Conservation (phyloP, 2,797 vertebrate genomes). For the Halcyon badia region DNA sequence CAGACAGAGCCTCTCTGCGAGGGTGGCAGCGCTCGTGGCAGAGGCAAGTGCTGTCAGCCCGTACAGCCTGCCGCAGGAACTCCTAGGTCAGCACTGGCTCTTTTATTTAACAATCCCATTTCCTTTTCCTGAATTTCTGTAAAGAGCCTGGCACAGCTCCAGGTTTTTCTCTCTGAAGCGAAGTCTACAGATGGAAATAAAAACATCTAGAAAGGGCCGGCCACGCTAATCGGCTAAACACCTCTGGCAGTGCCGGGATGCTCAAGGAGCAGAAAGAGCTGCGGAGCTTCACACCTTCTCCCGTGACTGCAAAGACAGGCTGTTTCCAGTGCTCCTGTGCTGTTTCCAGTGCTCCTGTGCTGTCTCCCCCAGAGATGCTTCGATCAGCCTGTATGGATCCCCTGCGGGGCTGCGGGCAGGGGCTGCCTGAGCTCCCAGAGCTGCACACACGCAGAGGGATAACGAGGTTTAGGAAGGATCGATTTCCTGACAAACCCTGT, state of each 20-base stretch:
- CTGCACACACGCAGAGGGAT: background rate
- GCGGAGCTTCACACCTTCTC: conserved; percentile 18
- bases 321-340: background rate
- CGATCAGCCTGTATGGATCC: accelerated
- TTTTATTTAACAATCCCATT: conserved; percentile 54
- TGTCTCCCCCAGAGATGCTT: background rate
- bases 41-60: accelerated
- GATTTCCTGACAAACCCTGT: background rate
- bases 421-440: background rate
- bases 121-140: conserved; percentile 62
- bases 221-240: background rate
- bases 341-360: background rate
- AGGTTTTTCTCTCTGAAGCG: background rate
- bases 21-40: accelerated
- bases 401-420: background rate
- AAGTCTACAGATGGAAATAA: conserved; percentile 8
- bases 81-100: background rate
- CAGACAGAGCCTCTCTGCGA: background rate
- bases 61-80: background rate
- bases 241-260: background rate
- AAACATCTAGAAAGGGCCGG: background rate
- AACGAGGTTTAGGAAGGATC: background rate
- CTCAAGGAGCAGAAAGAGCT: background rate
- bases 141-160: background rate
- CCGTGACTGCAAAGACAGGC: background rate